phyloP scores from a whole-genome alignment of 1,140 invertebrate species.

The Drosophila burlai region DNA sequence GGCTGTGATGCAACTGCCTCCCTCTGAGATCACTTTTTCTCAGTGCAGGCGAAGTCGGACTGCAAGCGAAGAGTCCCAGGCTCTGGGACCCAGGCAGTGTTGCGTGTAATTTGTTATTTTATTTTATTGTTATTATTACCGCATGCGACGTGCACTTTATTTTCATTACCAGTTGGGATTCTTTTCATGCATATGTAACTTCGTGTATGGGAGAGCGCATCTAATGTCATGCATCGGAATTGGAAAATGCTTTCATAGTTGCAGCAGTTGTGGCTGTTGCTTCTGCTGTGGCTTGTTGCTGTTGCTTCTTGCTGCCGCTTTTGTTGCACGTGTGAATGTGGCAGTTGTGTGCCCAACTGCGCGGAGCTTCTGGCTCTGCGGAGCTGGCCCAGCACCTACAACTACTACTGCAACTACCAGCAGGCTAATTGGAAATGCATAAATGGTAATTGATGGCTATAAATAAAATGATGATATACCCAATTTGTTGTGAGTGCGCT shows the following conservation, averaged over 20 bases:
- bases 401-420: slow-evolving; percentile 45
- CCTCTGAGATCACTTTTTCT: background rate
- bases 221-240: slow-evolving; percentile 59
- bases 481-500: slow-evolving; percentile 37
- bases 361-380: slow-evolving; percentile 3
- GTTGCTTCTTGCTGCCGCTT: slow-evolving; percentile 12
- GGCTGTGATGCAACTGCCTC: background rate
- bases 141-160: slow-evolving; percentile 84
- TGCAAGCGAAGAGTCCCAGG: slow-evolving; percentile 25
- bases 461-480: slow-evolving; percentile 58
- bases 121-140: slow-evolving; percentile 85
- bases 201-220: slow-evolving; percentile 63
- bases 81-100: slow-evolving; percentile 61
- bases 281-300: slow-evolving; percentile 5
- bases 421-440: slow-evolving; percentile 72
- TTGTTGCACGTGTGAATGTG: slow-evolving; percentile 75
- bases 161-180: slow-evolving; percentile 83
- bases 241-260: slow-evolving; percentile 54
- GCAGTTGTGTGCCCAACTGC: slow-evolving; percentile 31
- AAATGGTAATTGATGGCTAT: slow-evolving; percentile 73
- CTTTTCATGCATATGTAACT: slow-evolving; percentile 77
- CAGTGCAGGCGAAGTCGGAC: slow-evolving; percentile 32
- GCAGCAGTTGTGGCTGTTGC: slow-evolving; percentile 17
- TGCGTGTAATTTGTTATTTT: slow-evolving; percentile 85
- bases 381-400: slow-evolving; percentile 49